Percentiles rank a stretch among this genome's conserved stretches.
Conservation (phyloP, 1,140 invertebrate species). For the Leptinotarsa lineolata region DNA sequence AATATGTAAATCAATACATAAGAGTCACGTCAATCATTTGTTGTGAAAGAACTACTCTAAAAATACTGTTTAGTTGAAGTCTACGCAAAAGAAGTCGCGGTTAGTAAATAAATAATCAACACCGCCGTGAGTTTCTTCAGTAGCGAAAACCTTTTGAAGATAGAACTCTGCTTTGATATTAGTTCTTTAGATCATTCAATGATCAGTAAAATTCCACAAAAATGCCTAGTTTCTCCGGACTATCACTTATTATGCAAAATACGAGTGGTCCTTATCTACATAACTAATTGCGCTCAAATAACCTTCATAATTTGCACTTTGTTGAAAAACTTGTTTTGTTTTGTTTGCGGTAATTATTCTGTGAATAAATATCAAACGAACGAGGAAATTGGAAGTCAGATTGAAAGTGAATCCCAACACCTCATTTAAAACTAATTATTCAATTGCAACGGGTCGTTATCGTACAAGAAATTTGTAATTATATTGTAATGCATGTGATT, state of each 20-base stretch:
- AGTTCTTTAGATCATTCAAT: no score
- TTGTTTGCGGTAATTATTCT: constrained; percentile 4
- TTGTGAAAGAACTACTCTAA: no score
- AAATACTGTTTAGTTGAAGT: no score
- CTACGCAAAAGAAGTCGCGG: no score
- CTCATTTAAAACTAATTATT: not conserved
- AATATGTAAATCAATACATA: no score
- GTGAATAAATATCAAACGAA: not conserved
- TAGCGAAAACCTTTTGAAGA: no score
- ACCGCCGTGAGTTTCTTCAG: no score
- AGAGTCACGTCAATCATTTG: no score
- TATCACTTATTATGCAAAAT: not conserved
- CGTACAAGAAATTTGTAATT: not conserved
- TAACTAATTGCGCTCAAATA: constrained; percentile 26
- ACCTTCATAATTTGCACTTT: constrained; percentile 21
- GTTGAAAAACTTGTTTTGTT: constrained; percentile 20
- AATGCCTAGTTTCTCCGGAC: not conserved
- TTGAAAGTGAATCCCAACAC: not conserved
- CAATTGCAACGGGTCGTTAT: not conserved
- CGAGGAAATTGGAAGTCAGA: not conserved
- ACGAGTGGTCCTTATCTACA: constrained; percentile 17
- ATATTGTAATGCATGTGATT: no score
- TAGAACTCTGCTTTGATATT: no score
- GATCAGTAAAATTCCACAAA: no score
- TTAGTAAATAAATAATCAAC: no score